Evolutionary conservation across 2,113 vertebrate genomes (phyloP).

Genomic region (Rhabdomys dilectus): DNA sequence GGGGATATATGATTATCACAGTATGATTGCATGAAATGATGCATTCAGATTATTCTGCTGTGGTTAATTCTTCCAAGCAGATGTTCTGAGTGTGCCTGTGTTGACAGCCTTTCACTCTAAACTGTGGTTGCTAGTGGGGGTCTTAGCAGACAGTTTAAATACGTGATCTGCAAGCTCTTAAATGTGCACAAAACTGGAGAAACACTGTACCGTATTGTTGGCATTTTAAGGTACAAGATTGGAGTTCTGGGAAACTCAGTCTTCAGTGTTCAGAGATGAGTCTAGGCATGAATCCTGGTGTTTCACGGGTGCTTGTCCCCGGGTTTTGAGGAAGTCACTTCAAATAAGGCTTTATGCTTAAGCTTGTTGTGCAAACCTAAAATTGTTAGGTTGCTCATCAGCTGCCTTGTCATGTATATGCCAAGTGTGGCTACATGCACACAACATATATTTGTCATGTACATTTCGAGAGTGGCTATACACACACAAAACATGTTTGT

Average conservation of each 20-base stretch:
- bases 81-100: conserved; percentile 83
- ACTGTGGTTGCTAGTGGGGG: conserved; percentile 68
- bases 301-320: not conserved
- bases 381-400: not conserved
- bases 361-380: not conserved
- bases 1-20: conserved; percentile 43
- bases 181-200: conserved; percentile 82
- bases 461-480: not conserved
- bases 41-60: conserved; percentile 31
- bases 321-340: not conserved
- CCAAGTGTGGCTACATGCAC: not conserved
- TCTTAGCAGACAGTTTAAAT: conserved; percentile 74
- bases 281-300: not conserved
- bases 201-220: conserved; percentile 76
- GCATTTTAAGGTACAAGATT: conserved; percentile 68
- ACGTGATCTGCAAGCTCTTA: conserved; percentile 78
- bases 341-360: not conserved
- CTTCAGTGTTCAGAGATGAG: conserved; percentile 48
- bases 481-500: not conserved
- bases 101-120: conserved; percentile 82
- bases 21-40: not conserved
- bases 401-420: not conserved
- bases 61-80: conserved; percentile 77
- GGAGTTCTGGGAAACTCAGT: conserved; percentile 56
- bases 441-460: not conserved